These are phyloP conservation scores for Corythaeola cristata DNA, from an alignment of 2,113 vertebrate species.

Conservation along the genomic window DNA sequence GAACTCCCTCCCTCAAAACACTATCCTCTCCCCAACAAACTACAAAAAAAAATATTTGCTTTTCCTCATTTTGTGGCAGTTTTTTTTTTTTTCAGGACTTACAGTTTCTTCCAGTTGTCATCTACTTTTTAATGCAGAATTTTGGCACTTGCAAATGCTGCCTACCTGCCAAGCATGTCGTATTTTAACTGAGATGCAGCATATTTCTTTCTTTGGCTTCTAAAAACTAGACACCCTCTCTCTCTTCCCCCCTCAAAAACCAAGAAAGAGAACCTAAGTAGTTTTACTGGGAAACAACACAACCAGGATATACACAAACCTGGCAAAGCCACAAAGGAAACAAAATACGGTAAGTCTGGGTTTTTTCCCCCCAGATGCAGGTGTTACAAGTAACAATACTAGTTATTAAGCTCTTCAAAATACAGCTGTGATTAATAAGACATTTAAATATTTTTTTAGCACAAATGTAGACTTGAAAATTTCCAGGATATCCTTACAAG, in stretches of 20 bases:
- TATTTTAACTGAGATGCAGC: background rate
- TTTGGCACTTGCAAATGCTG: background rate
- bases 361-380: background rate
- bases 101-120: background rate
- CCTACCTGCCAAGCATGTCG: background rate
- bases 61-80: background rate
- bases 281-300: background rate
- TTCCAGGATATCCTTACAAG: background rate
- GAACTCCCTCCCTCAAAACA: background rate
- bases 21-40: background rate
- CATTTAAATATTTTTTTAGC: background rate
- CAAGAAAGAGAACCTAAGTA: background rate
- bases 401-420: background rate
- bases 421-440: background rate
- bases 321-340: conserved; percentile 5
- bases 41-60: background rate
- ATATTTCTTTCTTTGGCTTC: background rate
- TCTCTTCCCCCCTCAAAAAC: background rate
- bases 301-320: background rate
- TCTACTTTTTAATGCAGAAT: background rate
- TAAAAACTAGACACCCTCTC: background rate
- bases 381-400: background rate
- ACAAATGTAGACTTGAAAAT: background rate
- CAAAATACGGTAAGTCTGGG: background rate
- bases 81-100: background rate